Evolutionary conservation across 2,797 vertebrate genomes (phyloP).

Genomic region (Channa striata): DNA sequence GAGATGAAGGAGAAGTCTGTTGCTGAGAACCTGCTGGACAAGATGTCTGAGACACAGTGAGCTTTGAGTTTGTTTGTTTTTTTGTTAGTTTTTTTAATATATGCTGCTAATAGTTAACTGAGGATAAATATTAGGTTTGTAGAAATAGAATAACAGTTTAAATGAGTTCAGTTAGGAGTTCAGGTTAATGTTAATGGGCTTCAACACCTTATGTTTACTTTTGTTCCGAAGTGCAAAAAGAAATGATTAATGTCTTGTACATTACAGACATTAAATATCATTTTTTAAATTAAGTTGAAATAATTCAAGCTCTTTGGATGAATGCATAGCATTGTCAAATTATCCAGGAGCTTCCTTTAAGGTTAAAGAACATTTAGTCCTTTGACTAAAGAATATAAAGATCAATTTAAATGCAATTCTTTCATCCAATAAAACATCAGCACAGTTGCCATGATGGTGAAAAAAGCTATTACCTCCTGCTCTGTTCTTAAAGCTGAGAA

Average conservation of each 20-base stretch:
- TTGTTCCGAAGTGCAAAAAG: background rate
- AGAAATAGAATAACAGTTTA: slow-evolving; percentile 1
- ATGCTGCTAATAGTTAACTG: background rate
- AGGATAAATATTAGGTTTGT: background rate
- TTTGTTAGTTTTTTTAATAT: background rate
- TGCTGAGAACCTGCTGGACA: slow-evolving; percentile 87
- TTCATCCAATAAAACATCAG: background rate
- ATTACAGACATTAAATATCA: too few species aligned
- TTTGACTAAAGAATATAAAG: background rate
- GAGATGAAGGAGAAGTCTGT: slow-evolving; percentile 92
- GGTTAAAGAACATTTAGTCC: background rate
- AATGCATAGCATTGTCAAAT: background rate
- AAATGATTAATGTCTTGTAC: too few species aligned
- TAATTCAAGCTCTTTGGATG: background rate
- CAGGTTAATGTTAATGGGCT: too few species aligned
- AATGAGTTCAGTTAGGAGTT: background rate
- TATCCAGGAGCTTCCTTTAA: background rate
- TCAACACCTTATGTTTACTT: too few species aligned
- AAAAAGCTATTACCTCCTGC: background rate
- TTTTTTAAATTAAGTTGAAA: background rate
- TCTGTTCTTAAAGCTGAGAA: background rate
- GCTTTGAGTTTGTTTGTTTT: slow-evolving; percentile 44
- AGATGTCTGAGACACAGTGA: slow-evolving; percentile 91
- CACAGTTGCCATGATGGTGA: background rate
- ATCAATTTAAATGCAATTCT: background rate